Evolutionary conservation across 1,140 invertebrate species (phyloP).

Genomic region (Ladona fulva): DNA sequence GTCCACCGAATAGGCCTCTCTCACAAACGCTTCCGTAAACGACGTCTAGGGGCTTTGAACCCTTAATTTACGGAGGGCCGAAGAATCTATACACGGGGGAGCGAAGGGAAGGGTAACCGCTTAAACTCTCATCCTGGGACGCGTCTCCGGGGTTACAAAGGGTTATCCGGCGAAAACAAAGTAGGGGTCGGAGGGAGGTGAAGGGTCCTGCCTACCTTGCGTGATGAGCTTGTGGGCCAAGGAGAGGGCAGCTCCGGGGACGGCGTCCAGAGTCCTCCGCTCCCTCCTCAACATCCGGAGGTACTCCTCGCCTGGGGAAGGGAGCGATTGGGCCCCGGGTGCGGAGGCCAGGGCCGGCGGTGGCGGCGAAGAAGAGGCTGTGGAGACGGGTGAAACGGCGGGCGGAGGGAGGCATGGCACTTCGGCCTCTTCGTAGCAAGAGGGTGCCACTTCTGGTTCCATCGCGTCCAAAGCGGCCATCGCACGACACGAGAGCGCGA

Average conservation of each 20-base stretch:
- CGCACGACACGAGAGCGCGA: neutral
- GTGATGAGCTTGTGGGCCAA: neutral
- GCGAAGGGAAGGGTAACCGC: too few species aligned
- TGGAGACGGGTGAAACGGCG: neutral
- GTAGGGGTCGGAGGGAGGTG: too few species aligned
- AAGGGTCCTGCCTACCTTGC: neutral
- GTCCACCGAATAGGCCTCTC: too few species aligned
- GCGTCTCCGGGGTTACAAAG: too few species aligned
- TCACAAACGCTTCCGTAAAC: too few species aligned
- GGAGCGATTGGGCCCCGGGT: too few species aligned
- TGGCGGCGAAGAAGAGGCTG: neutral
- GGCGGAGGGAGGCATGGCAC: neutral
- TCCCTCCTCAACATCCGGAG: neutral
- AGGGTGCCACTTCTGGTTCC: neutral
- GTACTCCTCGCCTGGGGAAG: neutral
- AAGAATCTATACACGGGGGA: too few species aligned
- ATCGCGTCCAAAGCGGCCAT: neutral
- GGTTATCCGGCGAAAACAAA: too few species aligned
- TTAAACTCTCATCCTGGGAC: too few species aligned
- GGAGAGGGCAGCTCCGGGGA: neutral
- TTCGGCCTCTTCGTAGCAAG: neutral
- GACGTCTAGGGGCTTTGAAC: too few species aligned
- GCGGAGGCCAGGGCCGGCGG: too few species aligned
- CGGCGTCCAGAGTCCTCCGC: neutral
- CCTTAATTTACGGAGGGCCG: too few species aligned